Conservation (phyloP, 2,888 invertebrate genomes). For the Calameuta pallipes region DNA sequence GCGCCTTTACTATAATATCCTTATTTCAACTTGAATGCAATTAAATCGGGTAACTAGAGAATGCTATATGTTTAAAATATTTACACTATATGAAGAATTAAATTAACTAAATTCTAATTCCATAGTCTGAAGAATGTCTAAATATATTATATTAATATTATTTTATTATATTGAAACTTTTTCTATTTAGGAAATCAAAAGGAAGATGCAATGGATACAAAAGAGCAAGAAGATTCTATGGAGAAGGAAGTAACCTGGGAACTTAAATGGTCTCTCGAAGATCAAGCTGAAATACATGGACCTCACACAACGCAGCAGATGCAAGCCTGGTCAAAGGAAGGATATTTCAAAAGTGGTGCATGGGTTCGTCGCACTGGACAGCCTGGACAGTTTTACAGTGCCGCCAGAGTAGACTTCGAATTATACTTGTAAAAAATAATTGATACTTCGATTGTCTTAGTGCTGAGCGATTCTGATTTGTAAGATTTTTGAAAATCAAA, state of each 20-base stretch:
- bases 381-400: slow-evolving; percentile 82
- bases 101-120: neutral
- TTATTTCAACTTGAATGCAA: neutral
- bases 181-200: neutral
- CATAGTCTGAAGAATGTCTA: neutral
- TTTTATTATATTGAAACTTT: neutral
- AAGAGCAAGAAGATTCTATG: slow-evolving; percentile 44
- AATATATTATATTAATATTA: neutral
- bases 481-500: neutral
- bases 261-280: slow-evolving; percentile 86
- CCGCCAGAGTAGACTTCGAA: slow-evolving; percentile 93
- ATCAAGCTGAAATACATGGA: slow-evolving; percentile 81
- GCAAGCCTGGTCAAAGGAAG: slow-evolving; percentile 89
- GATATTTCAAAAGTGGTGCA: slow-evolving; percentile 86
- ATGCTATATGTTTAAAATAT: neutral
- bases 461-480: neutral
- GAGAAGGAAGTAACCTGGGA: slow-evolving; percentile 81
- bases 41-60: neutral
- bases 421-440: slow-evolving; percentile 76
- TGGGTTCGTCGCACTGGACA: slow-evolving; percentile 86
- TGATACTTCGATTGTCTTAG: neutral
- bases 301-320: slow-evolving; percentile 89
- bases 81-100: too few species aligned
- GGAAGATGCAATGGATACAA: slow-evolving; percentile 18
- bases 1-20: neutral